Evolutionary conservation across 1,140 invertebrate species (phyloP).

Genomic region (Drosophila trapezifrons): DNA sequence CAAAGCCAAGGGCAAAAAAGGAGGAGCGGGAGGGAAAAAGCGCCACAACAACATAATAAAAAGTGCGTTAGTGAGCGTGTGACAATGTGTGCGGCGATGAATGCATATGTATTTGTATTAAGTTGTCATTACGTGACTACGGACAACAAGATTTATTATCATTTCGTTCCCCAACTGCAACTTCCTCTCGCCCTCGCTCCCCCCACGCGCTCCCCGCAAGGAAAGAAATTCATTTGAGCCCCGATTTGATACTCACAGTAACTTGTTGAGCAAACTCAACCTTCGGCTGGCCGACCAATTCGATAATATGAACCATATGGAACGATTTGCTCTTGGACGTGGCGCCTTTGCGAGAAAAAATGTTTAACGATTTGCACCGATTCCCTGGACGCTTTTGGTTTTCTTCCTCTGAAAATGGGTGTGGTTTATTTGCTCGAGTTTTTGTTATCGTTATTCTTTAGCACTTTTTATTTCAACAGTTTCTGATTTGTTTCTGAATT

Average conservation of each 20-base stretch:
- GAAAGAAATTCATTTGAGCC: slow-evolving; percentile 60
- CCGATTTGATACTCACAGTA: slow-evolving; percentile 81
- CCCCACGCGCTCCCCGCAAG: background rate
- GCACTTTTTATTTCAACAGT: slow-evolving; percentile 31
- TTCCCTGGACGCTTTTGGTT: slow-evolving; percentile 34
- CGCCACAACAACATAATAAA: slow-evolving; percentile 75
- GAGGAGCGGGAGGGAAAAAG: slow-evolving; percentile 10
- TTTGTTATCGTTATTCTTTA: slow-evolving; percentile 34
- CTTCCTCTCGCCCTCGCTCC: background rate
- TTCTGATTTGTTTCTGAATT: slow-evolving; percentile 27
- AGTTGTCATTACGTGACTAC: slow-evolving; percentile 84
- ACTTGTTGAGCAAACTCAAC: slow-evolving; percentile 84
- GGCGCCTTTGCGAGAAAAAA: slow-evolving; percentile 79
- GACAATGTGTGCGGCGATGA: slow-evolving; percentile 51
- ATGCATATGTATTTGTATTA: slow-evolving; percentile 83
- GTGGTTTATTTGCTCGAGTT: slow-evolving; percentile 22
- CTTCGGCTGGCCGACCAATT: slow-evolving; percentile 84
- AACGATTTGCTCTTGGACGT: slow-evolving; percentile 82
- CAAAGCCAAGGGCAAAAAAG: slow-evolving; percentile 40
- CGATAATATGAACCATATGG: slow-evolving; percentile 84
- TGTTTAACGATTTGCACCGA: slow-evolving; percentile 58
- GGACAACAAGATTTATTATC: slow-evolving; percentile 83
- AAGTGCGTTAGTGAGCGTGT: slow-evolving; percentile 56
- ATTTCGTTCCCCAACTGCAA: slow-evolving; percentile 39
- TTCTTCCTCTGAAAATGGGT: slow-evolving; percentile 25